phyloP scores from a whole-genome alignment of 2,113 vertebrate genomes.

The Toxotes chatareus region DNA sequence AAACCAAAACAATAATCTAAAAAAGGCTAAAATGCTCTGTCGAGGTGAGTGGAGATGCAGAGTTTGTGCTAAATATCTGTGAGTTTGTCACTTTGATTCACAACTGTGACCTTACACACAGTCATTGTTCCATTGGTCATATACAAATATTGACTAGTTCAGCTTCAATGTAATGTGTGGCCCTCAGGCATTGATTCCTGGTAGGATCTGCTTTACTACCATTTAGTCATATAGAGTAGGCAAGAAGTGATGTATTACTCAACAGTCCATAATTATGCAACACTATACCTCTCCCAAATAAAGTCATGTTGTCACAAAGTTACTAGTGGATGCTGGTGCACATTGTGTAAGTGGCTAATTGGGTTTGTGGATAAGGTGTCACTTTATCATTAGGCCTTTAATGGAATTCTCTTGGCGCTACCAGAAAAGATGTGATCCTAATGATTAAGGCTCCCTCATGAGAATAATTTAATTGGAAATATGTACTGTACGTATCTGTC shows the following conservation, averaged over 20 bases:
- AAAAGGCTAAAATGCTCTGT: neutral
- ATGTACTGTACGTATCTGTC: neutral
- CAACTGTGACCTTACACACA: neutral
- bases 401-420: slow-evolving; percentile 9
- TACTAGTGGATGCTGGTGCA: neutral
- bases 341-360: slow-evolving; percentile 41
- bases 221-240: neutral
- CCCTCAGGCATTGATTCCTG: neutral
- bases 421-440: neutral
- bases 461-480: slow-evolving; percentile 31
- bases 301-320: slow-evolving; percentile 15
- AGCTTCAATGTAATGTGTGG: neutral
- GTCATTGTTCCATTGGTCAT: neutral
- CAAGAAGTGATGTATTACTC: slow-evolving; percentile 7
- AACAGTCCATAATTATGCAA: slow-evolving; percentile 27
- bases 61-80: neutral
- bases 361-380: slow-evolving; percentile 17
- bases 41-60: neutral
- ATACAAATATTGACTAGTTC: neutral
- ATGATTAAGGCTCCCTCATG: neutral
- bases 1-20: neutral
- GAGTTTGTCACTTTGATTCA: neutral
- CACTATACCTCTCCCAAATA: neutral
- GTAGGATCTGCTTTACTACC: neutral
- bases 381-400: slow-evolving; percentile 14